Evolutionary conservation across 2,888 invertebrate species (phyloP), one percentile per base, ranked within the genome.

Genomic region (Cylloceria caligata): DNA sequence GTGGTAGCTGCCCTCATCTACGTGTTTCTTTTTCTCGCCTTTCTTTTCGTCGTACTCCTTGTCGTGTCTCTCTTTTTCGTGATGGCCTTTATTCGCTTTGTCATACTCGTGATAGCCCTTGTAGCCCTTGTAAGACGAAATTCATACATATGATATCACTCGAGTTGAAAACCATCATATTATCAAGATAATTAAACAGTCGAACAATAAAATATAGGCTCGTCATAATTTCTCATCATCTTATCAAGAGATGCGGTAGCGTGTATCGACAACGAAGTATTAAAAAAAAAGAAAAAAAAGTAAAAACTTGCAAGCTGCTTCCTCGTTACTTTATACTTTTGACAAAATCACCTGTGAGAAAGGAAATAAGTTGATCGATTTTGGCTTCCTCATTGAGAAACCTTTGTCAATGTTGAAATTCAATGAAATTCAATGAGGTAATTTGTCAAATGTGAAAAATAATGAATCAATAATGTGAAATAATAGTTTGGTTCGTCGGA

Each of bases 31-130:
- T 83, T 95, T 94, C 83, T 95, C 92, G 2, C 95, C 96, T 0
- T 95, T 95, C 83, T 95, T 93, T 90, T 96, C 96, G 42, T 94
- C 93, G 90, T 95, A 96, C 83, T 95, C 94, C 21, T 95, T 95
- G 19, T 94, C 93, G 87, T 96, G 95, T 45, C 94, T 94, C 87
- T 96, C 96, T 85, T 95, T 95, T 88, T 96, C 95, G 89, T 96
- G 96, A 88, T 96, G 95, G 0, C 96, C 96, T 75, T 92, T 92
- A 76, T 92, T 88, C 0, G 88, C 91, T 49, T 92, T 89, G 77
- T 92, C 92, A 83, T 91, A 90, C 68, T 92, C 90, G 84, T 93
- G 92, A 82, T 86, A 84, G 42, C 87, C 86, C 34, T 90, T 86
- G 81, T 90, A 90, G 39, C 85, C 87, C 90, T 74, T 45, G 49